Evolutionary conservation across 2,888 invertebrate genomes (phyloP), one percentile per base, ranked within the genome.

Genomic region (Drosophila anomelani): DNA sequence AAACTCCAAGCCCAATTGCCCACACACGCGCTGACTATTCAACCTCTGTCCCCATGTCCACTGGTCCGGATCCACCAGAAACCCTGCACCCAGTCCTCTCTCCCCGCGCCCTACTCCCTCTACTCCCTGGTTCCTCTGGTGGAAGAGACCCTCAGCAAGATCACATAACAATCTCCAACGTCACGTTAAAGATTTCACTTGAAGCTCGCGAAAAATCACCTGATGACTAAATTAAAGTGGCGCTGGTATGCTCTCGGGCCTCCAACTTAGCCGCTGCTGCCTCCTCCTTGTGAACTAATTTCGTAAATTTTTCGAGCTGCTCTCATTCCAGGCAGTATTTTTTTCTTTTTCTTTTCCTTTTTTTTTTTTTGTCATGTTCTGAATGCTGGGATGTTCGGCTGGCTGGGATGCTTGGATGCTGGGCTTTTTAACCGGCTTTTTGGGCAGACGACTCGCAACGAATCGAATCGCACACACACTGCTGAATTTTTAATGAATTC

Each of bases 181-280:
- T 90, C 90, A 90, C 90, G 89, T 90, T 90, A 89, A 85, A 85
- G 89, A 90, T 85, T 85, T 85, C 85, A 89, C 85, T 90, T 90
- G 88, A 85, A 85, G 88, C 90, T 90, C 88, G 89, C 87, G 87
- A 90, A 89, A 90, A 89, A 87, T 90, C 90, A 87, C 84, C 90
- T 90, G 90, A 90, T 90, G 91, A 91, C 90, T 90, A 91, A 90
- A 90, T 90, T 90, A 89, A 90, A 90, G 88, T 86, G 90, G 90
- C 90, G 89, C 81, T 85, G 84, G 90, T 89, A 86, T 89, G 82
- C 82, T 87, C 79, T 73, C 69, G 83, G 75, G 89, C 72, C 72
- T 75, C 73, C 70, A 76, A 70, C 70, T 87, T 71, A 75, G 60
- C 47, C 61, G 67, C 51, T 32, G 23, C 55, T 32, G 23, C 55